These are phyloP conservation scores for Drosophila melanogaster DNA, from an alignment of 1,140 invertebrate genomes.

Conservation along the genomic window DNA sequence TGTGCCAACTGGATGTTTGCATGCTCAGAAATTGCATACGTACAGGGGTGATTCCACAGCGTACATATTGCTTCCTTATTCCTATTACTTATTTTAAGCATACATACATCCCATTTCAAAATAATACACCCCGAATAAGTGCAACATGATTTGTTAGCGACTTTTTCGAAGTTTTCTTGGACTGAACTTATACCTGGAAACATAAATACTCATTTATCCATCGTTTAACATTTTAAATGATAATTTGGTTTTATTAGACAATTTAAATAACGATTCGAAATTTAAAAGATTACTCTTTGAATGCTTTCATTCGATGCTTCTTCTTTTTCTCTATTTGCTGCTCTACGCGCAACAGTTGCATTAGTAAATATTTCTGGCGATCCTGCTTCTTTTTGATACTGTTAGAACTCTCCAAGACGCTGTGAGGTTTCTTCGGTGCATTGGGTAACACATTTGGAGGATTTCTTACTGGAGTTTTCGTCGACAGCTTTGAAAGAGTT, in stretches of 20 bases:
- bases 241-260: not conserved
- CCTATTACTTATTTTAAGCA: not conserved
- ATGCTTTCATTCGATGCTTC: constrained; percentile 8
- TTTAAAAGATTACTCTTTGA: not conserved
- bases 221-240: no score
- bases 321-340: constrained; percentile 32
- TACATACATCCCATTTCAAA: no score
- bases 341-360: constrained; percentile 24
- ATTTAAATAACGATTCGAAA: not conserved
- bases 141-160: no score
- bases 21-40: constrained; percentile 5
- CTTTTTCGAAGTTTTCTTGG: no score
- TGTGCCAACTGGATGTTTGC: constrained; percentile 23
- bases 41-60: constrained; percentile 49
- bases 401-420: no score
- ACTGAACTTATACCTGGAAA: no score
- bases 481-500: not conserved
- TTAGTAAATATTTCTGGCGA: constrained; percentile 21
- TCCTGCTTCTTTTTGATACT: not conserved
- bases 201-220: no score
- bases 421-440: not conserved
- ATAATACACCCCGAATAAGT: no score
- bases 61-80: constrained; percentile 16
- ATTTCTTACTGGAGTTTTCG: not conserved
- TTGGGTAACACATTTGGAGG: not conserved